Evolutionary conservation across 1,140 invertebrate genomes (phyloP).

Genomic region (Dufourea novaeangliae): DNA sequence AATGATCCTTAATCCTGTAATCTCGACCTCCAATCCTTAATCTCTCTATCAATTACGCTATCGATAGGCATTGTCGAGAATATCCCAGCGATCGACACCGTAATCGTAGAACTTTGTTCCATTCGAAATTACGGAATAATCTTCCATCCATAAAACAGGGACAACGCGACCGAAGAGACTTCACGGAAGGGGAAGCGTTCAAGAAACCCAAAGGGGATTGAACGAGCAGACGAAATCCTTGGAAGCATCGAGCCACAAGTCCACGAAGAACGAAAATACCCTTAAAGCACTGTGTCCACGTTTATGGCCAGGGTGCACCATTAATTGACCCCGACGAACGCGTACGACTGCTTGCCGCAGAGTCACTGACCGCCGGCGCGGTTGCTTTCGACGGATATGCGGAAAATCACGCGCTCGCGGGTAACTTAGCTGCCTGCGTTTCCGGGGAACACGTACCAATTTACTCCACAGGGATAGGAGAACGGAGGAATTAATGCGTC

Average conservation of each 20-base stretch:
- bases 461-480: not conserved
- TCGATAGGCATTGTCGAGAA: no score
- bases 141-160: not conserved
- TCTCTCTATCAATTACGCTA: no score
- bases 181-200: not conserved
- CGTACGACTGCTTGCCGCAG: not conserved
- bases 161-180: no score
- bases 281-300: slow-evolving; percentile 4
- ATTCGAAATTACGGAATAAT: no score
- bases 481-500: not conserved
- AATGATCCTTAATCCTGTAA: no score
- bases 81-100: no score
- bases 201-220: slow-evolving; percentile 1
- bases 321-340: slow-evolving; percentile 47
- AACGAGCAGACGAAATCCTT: slow-evolving; percentile 3
- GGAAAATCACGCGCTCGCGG: slow-evolving; percentile 38
- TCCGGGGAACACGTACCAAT: slow-evolving; percentile 17
- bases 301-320: slow-evolving; percentile 35
- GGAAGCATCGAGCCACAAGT: slow-evolving; percentile 48
- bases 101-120: no score
- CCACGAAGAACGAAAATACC: slow-evolving; percentile 49
- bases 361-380: slow-evolving; percentile 52
- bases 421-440: slow-evolving; percentile 23
- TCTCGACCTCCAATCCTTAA: no score
- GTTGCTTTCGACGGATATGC: slow-evolving; percentile 37